phyloP scores from a whole-genome alignment of 2,113 vertebrate species.

The Bubo bubo region DNA sequence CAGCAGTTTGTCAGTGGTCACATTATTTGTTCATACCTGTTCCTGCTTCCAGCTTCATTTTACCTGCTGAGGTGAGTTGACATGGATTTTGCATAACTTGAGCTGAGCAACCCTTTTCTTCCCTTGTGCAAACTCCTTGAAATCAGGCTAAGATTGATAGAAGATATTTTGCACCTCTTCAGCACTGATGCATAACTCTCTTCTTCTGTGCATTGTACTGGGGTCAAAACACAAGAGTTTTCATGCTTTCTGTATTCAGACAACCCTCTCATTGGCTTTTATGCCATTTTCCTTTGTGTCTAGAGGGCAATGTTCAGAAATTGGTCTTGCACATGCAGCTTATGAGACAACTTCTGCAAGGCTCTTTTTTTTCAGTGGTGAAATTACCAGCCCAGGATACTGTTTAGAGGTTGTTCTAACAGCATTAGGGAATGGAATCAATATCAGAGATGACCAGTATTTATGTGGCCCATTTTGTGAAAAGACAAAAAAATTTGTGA shows the following conservation, averaged over 20 bases:
- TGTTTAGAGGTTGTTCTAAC: background rate
- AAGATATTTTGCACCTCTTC: background rate
- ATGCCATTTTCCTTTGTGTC: background rate
- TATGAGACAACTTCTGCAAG: background rate
- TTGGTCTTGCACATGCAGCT: background rate
- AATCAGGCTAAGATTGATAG: background rate
- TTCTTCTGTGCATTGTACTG: background rate
- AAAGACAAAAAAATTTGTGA: background rate
- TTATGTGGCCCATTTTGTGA: background rate
- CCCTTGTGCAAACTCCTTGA: background rate
- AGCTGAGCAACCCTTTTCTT: background rate
- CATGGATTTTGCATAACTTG: background rate
- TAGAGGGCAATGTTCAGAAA: background rate
- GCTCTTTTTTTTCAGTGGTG: background rate
- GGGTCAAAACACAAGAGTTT: slow-evolving; percentile 8
- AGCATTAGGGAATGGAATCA: background rate
- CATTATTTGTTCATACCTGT: background rate
- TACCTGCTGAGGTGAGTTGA: background rate
- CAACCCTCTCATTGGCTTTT: background rate
- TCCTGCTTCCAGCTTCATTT: background rate
- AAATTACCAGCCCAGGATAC: background rate
- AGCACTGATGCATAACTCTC: background rate
- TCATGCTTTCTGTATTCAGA: background rate
- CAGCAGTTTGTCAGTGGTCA: background rate
- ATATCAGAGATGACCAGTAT: background rate